phyloP scores from a whole-genome alignment of 2,113 vertebrate genomes.

The Brevimyrus niger region DNA sequence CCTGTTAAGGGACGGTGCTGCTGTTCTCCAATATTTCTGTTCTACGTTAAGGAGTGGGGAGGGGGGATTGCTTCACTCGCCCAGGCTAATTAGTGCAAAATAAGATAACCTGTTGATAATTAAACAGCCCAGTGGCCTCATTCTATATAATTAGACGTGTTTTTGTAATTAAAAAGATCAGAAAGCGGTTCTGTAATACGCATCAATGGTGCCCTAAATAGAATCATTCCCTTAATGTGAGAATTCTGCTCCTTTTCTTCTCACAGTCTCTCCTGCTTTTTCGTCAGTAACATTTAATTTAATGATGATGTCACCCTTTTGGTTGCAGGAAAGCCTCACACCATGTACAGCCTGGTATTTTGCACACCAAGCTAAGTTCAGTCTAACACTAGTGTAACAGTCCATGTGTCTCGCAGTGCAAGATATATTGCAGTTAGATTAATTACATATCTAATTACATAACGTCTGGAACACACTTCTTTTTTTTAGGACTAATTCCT shows the following conservation, averaged over 20 bases:
- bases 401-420: background rate
- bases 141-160: background rate
- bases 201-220: background rate
- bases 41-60: background rate
- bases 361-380: background rate
- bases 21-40: slow-evolving; percentile 28
- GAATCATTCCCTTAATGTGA: background rate
- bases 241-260: background rate
- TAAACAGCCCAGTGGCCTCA: background rate
- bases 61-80: slow-evolving; percentile 35
- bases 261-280: background rate
- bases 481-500: background rate
- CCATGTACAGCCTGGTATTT: background rate
- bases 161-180: background rate
- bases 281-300: background rate
- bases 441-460: background rate
- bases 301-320: background rate
- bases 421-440: background rate
- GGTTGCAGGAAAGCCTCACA: background rate
- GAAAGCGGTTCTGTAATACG: background rate
- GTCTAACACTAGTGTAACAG: background rate
- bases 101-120: background rate
- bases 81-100: slow-evolving; percentile 41
- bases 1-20: slow-evolving; percentile 19
- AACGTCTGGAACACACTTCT: background rate